Evolutionary conservation across 2,888 invertebrate species (phyloP).

Genomic region (Temnothorax rugatulus): DNA sequence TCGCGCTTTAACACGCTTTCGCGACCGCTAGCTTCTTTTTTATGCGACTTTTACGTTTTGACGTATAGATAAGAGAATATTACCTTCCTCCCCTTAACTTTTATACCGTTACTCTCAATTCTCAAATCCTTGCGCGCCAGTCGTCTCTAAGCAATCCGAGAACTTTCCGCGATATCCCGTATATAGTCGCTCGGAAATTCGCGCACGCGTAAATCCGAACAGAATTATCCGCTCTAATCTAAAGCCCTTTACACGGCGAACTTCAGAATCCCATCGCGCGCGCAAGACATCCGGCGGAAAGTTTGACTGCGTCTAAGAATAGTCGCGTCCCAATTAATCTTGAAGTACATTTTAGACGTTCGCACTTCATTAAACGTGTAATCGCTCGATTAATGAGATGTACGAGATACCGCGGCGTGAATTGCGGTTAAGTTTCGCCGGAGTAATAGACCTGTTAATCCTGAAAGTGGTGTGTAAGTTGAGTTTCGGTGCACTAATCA

Average conservation of each 20-base stretch:
- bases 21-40: background rate
- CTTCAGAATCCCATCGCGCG: constrained; percentile 40
- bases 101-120: constrained; percentile 4
- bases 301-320: constrained; percentile 56
- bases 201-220: constrained; percentile 44
- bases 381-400: constrained; percentile 57
- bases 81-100: constrained; percentile 14
- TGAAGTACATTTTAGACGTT: constrained; percentile 50
- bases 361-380: constrained; percentile 53
- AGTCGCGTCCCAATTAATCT: constrained; percentile 50
- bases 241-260: constrained; percentile 36
- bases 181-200: constrained; percentile 44
- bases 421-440: constrained; percentile 44
- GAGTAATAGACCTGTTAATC: constrained; percentile 49
- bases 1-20: background rate
- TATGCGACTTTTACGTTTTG: background rate
- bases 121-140: constrained; percentile 9
- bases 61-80: constrained; percentile 25
- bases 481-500: constrained; percentile 7
- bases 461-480: constrained; percentile 31
- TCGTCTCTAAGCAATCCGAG: constrained; percentile 35
- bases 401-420: constrained; percentile 48
- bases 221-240: constrained; percentile 48
- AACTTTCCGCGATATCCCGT: constrained; percentile 40
- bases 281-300: constrained; percentile 42